Conservation (phyloP, 2,888 invertebrate genomes). For the Athalia circularis region DNA sequence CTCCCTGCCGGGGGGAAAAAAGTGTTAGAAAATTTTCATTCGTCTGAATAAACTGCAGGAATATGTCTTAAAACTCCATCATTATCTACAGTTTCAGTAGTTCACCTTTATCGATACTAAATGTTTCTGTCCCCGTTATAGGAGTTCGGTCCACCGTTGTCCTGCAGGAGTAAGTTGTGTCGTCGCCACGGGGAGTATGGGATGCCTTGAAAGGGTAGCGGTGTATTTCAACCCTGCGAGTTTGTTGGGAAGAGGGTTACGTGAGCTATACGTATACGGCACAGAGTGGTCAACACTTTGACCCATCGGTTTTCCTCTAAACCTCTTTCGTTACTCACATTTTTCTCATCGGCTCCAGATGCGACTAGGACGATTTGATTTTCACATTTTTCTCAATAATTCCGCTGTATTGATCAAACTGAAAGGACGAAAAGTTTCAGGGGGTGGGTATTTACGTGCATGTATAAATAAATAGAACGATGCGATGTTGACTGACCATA, state of each 20-base stretch:
- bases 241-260: neutral
- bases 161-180: slow-evolving; percentile 22
- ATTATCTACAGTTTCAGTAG: slow-evolving; percentile 4
- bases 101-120: slow-evolving; percentile 23
- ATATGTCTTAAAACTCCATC: neutral
- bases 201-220: slow-evolving; percentile 36
- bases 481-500: slow-evolving; percentile 21
- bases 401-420: neutral
- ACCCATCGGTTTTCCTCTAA: neutral
- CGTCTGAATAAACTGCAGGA: too few relatives aligned
- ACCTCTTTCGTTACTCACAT: neutral
- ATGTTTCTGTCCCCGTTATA: neutral
- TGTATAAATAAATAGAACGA: slow-evolving; percentile 6
- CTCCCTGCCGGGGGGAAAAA: neutral
- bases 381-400: neutral
- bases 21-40: too few relatives aligned
- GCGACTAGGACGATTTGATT: neutral
- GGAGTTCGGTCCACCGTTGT: neutral
- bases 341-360: neutral
- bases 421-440: neutral
- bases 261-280: neutral
- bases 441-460: neutral
- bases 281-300: slow-evolving; percentile 18
- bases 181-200: slow-evolving; percentile 25
- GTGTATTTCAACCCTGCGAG: slow-evolving; percentile 23